Conservation (phyloP, 2,888 invertebrate species). For the Leptogaster cylindrica region DNA sequence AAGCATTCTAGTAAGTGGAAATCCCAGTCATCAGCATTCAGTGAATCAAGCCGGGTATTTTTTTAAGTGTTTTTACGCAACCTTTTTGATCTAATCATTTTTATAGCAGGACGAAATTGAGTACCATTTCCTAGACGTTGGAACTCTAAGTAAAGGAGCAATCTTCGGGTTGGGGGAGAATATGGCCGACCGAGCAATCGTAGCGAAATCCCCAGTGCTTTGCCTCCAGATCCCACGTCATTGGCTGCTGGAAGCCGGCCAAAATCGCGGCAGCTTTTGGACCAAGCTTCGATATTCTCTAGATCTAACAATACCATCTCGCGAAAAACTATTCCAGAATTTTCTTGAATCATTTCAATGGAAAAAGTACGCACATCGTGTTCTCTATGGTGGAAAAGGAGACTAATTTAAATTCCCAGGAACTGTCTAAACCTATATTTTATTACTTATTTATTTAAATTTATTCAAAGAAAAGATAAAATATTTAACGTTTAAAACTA, state of each 20-base stretch:
- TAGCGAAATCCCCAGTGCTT: constrained; percentile 66
- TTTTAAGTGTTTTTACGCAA: too few relatives aligned
- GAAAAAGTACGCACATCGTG: too few relatives aligned
- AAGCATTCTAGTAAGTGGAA: too few relatives aligned
- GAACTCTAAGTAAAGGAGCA: constrained; percentile 43
- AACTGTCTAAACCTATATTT: too few relatives aligned
- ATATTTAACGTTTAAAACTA: too few relatives aligned
- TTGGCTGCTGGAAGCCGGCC: constrained; percentile 66
- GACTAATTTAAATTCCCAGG: too few relatives aligned
- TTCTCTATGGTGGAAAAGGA: too few relatives aligned
- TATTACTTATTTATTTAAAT: too few relatives aligned
- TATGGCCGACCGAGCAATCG: constrained; percentile 68
- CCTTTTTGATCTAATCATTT: neutral
- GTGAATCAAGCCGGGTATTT: too few relatives aligned
- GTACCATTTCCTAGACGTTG: constrained; percentile 42
- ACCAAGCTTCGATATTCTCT: constrained; percentile 6
- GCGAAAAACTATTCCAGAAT: neutral
- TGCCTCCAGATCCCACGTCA: constrained; percentile 71
- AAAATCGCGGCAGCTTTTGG: constrained; percentile 48
- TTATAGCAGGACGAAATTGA: constrained; percentile 16
- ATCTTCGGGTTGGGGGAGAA: constrained; percentile 71
- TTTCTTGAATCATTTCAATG: neutral
- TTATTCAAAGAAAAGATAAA: too few relatives aligned
- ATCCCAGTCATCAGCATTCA: too few relatives aligned
- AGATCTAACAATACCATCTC: neutral